Conservation (phyloP, 2,888 invertebrate species). For the Napeogenes inachia region DNA sequence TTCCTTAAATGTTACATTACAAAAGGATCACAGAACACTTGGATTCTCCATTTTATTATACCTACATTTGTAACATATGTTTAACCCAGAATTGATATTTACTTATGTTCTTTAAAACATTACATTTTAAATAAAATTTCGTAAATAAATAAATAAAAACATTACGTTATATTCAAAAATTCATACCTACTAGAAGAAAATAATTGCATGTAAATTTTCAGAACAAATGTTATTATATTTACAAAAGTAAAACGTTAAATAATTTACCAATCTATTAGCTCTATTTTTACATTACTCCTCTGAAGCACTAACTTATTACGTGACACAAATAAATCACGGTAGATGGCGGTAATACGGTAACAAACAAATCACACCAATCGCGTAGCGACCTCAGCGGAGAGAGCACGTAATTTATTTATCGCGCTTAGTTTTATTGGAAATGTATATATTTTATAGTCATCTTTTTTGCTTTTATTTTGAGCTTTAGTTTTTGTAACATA, state of each 20-base stretch:
- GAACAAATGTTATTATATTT: too few species aligned
- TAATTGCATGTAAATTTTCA: too few species aligned
- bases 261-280: too few species aligned
- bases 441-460: slow-evolving; percentile 7
- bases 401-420: slow-evolving; percentile 37
- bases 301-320: neutral
- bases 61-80: neutral
- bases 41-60: neutral
- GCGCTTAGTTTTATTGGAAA: slow-evolving; percentile 35
- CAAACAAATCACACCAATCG: slow-evolving; percentile 55
- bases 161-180: too few species aligned
- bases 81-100: too few species aligned
- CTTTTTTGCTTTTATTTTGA: slow-evolving; percentile 12
- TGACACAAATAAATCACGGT: slow-evolving; percentile 48
- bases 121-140: too few species aligned
- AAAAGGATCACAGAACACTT: neutral
- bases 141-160: too few species aligned
- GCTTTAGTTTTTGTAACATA: slow-evolving; percentile 15
- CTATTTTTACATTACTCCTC: too few species aligned
- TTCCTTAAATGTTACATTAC: neutral
- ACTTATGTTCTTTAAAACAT: too few species aligned
- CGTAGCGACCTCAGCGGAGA: slow-evolving; percentile 36
- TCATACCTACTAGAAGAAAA: too few species aligned
- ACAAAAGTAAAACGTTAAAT: too few species aligned
- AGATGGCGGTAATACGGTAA: slow-evolving; percentile 55